These are phyloP conservation scores for Perca fluviatilis DNA, from an alignment of 2,113 vertebrate genomes.

Conservation along the genomic window DNA sequence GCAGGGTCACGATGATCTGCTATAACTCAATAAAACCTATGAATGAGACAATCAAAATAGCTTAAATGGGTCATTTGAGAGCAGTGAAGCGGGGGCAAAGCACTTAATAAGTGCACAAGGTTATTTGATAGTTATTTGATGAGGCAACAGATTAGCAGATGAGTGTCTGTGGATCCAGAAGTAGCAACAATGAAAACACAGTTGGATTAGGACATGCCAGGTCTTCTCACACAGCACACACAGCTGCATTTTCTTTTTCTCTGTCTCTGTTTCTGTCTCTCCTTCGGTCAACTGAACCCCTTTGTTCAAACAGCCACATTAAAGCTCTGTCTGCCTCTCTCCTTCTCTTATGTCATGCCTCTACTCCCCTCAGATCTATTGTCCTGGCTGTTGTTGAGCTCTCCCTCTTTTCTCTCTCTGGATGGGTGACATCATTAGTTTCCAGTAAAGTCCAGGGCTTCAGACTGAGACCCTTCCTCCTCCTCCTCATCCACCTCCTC, in stretches of 20 bases:
- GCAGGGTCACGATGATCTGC: slow-evolving; percentile 42
- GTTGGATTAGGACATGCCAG: slow-evolving; percentile 14
- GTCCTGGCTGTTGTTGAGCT: slow-evolving; percentile 64
- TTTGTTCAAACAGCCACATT: slow-evolving; percentile 66
- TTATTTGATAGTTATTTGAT: slow-evolving; percentile 20
- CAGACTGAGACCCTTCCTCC: slow-evolving; percentile 54
- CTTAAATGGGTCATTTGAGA: slow-evolving; percentile 22
- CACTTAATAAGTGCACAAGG: neutral
- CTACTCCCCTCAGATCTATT: slow-evolving; percentile 70
- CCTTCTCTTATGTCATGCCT: slow-evolving; percentile 73
- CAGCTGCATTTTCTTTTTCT: slow-evolving; percentile 43
- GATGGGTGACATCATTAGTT: slow-evolving; percentile 80
- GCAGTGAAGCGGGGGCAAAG: neutral
- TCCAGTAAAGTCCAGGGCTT: slow-evolving; percentile 77
- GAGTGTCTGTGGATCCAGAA: slow-evolving; percentile 20
- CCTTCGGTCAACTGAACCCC: slow-evolving; percentile 46
- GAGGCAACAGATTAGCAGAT: slow-evolving; percentile 16
- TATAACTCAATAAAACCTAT: slow-evolving; percentile 36
- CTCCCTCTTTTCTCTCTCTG: slow-evolving; percentile 39
- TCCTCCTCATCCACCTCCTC: slow-evolving; percentile 46
- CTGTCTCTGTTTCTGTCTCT: slow-evolving; percentile 17
- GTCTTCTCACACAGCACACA: slow-evolving; percentile 29
- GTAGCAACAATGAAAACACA: neutral
- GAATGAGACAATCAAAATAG: slow-evolving; percentile 30
- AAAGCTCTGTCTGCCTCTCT: slow-evolving; percentile 47